These are phyloP conservation scores for Lophotis ruficrista DNA, from an alignment of 2,113 vertebrate genomes.

Conservation along the genomic window DNA sequence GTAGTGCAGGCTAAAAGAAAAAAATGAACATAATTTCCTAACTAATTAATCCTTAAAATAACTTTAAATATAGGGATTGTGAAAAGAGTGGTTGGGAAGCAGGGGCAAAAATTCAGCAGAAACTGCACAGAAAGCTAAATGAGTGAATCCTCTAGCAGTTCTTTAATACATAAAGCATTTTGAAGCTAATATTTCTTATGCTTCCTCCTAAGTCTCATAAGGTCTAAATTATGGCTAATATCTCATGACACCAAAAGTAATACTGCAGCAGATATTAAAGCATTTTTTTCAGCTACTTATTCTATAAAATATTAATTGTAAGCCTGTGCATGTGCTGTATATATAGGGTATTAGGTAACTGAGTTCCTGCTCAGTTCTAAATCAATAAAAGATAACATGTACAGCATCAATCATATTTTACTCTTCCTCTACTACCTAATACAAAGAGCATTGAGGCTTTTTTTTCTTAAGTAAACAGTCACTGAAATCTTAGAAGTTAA, in stretches of 20 bases:
- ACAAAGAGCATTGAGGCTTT: constrained; percentile 3
- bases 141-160: constrained; percentile 45
- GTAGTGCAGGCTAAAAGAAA: neutral
- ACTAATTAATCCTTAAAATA: constrained; percentile 17
- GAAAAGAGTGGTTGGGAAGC: neutral
- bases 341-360: constrained; percentile 79
- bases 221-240: constrained; percentile 78
- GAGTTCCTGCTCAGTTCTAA: constrained; percentile 79
- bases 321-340: constrained; percentile 74
- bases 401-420: constrained; percentile 77
- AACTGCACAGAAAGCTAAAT: constrained; percentile 30
- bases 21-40: neutral
- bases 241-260: constrained; percentile 80
- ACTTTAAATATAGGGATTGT: neutral
- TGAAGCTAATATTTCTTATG: constrained; percentile 78
- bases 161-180: constrained; percentile 74
- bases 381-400: constrained; percentile 85
- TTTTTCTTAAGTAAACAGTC: constrained; percentile 55
- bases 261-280: constrained; percentile 81
- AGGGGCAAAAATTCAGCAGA: constrained; percentile 11
- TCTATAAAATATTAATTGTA: constrained; percentile 90
- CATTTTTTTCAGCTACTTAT: constrained; percentile 85
- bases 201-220: constrained; percentile 75
- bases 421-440: constrained; percentile 63
- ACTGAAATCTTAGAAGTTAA: neutral